These are phyloP conservation scores for Argynnis bischoffii DNA, from an alignment of 2,888 invertebrate genomes.

Conservation along the genomic window DNA sequence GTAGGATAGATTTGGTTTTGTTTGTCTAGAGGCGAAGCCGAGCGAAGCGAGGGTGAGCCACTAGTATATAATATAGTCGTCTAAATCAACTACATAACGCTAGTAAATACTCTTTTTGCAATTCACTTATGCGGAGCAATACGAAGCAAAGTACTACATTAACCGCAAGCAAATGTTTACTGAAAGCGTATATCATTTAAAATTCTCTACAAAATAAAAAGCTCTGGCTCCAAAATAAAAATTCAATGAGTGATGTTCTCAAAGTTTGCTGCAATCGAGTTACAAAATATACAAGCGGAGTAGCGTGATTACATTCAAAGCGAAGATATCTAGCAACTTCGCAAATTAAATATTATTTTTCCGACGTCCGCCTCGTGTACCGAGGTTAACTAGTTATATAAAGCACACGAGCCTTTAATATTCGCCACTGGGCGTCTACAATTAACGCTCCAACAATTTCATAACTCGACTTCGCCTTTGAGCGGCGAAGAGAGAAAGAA, in stretches of 20 bases:
- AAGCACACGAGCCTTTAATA: slow-evolving; percentile 72
- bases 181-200: slow-evolving; percentile 19
- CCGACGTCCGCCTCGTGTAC: slow-evolving; percentile 52
- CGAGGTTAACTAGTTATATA: slow-evolving; percentile 69
- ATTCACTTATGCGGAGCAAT: background rate
- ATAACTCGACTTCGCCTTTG: slow-evolving; percentile 78
- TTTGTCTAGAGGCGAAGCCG: too few species aligned
- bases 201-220: slow-evolving; percentile 18
- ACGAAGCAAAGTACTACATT: background rate
- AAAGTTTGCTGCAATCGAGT: slow-evolving; percentile 35
- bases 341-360: slow-evolving; percentile 70
- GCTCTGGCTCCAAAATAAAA: slow-evolving; percentile 23
- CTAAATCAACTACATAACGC: too few species aligned
- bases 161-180: slow-evolving; percentile 1
- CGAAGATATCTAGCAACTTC: slow-evolving; percentile 51
- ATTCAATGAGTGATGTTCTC: slow-evolving; percentile 29
- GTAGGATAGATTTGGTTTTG: too few species aligned
- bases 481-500: slow-evolving; percentile 61
- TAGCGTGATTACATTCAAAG: slow-evolving; percentile 49
- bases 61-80: too few species aligned
- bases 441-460: slow-evolving; percentile 81
- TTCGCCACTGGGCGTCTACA: slow-evolving; percentile 79
- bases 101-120: too few species aligned
- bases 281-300: slow-evolving; percentile 37
- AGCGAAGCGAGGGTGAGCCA: too few species aligned